Conservation (phyloP, 1,140 invertebrate genomes). For the Anadara kagoshimensis region DNA sequence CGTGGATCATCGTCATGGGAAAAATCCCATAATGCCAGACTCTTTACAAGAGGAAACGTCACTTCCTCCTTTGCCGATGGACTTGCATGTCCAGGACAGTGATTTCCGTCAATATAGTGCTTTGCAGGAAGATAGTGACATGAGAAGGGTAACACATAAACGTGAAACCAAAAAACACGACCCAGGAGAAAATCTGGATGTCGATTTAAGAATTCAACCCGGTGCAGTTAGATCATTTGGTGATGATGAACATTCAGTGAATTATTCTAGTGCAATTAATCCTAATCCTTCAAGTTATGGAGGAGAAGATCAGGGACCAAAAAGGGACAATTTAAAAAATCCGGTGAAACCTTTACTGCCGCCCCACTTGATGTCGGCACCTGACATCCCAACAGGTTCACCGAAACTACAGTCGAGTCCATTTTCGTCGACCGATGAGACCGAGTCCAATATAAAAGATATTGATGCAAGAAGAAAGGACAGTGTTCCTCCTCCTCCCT, state of each 20-base stretch:
- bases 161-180: conserved; percentile 8
- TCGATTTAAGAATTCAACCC: background rate
- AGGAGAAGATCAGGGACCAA: background rate
- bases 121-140: conserved; percentile 9
- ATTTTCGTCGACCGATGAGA: too few species aligned
- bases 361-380: too few species aligned
- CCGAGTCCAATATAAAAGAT: background rate
- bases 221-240: background rate
- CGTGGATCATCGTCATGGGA: conserved; percentile 1
- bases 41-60: background rate
- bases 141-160: background rate
- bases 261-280: background rate
- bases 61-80: background rate
- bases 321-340: too few species aligned
- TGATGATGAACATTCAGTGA: background rate
- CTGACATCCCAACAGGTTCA: too few species aligned
- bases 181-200: conserved; percentile 7
- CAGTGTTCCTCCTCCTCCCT: conserved; percentile 18
- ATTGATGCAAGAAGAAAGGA: conserved; percentile 7
- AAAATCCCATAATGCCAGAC: background rate
- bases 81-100: background rate
- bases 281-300: background rate
- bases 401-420: too few species aligned
- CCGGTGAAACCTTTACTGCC: too few species aligned
- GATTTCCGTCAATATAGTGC: background rate